Evolutionary conservation across 2,113 vertebrate species (phyloP).

Genomic region (Ceratotherium simum): DNA sequence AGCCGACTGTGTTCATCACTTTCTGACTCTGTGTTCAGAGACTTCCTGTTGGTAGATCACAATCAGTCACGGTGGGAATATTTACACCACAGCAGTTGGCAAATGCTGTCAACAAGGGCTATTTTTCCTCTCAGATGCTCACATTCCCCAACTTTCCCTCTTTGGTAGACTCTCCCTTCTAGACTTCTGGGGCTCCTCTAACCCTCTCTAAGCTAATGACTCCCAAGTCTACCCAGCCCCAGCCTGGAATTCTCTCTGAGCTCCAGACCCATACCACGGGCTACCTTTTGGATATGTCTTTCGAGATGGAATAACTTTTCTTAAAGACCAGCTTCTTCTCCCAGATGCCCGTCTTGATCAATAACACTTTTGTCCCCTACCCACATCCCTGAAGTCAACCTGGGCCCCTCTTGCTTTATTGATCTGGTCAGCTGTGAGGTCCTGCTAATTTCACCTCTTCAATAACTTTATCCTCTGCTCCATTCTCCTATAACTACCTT

Average conservation of each 20-base stretch:
- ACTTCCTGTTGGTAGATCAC: neutral
- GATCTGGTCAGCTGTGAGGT: neutral
- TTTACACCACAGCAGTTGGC: neutral
- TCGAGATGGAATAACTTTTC: neutral
- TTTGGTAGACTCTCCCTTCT: no score
- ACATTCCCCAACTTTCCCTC: neutral
- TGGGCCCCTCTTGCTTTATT: neutral
- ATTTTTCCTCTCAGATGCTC: neutral
- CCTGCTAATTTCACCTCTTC: neutral
- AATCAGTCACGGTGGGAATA: neutral
- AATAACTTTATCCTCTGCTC: neutral
- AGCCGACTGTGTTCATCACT: rapidly evolving
- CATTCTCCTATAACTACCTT: neutral
- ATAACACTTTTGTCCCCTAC: neutral
- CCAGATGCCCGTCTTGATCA: no score
- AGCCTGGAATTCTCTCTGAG: neutral
- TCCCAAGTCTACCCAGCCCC: no score
- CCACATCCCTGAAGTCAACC: neutral
- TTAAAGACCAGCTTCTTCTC: neutral
- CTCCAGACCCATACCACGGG: neutral
- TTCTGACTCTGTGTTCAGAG: neutral
- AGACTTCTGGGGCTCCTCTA: neutral
- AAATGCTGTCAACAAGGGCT: neutral
- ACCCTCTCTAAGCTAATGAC: neutral
- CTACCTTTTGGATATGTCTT: neutral